These are phyloP conservation scores for Chymomyza amoena DNA, from an alignment of 2,888 invertebrate species.

Conservation along the genomic window DNA sequence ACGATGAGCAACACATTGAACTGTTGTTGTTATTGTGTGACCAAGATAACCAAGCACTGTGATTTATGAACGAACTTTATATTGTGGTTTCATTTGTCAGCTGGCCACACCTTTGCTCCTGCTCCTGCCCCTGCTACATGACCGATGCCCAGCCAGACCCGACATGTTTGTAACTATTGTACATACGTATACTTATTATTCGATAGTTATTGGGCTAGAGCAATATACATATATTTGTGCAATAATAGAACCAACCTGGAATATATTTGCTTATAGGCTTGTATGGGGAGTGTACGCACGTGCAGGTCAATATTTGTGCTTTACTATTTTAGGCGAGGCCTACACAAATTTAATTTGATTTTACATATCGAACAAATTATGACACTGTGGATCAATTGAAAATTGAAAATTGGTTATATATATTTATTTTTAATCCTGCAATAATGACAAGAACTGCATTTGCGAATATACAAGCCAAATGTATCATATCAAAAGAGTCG, in stretches of 20 bases:
- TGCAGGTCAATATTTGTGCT: not conserved
- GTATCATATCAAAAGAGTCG: too few species aligned
- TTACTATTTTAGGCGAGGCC: not conserved
- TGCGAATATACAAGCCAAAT: too few species aligned
- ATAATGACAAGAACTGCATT: too few species aligned
- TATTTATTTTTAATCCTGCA: too few species aligned
- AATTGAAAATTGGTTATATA: too few species aligned
- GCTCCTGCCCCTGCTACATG: not conserved
- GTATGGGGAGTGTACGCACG: not conserved
- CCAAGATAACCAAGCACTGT: not conserved
- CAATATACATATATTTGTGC: not conserved
- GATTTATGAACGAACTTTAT: not conserved
- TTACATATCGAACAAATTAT: not conserved
- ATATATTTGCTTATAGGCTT: not conserved
- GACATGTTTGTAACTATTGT: constrained; percentile 18
- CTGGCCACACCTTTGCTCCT: constrained; percentile 25
- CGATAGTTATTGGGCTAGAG: not conserved
- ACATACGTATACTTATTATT: not conserved
- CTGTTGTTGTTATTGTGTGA: not conserved
- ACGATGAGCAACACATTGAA: not conserved
- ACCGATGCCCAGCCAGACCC: not conserved
- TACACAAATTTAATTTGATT: not conserved
- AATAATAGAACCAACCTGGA: not conserved
- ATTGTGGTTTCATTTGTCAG: constrained; percentile 36
- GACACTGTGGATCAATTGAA: too few species aligned